Base-by-base conservation (phyloP, 1,140 invertebrate genomes). In the Calosoma granatense region DNA sequence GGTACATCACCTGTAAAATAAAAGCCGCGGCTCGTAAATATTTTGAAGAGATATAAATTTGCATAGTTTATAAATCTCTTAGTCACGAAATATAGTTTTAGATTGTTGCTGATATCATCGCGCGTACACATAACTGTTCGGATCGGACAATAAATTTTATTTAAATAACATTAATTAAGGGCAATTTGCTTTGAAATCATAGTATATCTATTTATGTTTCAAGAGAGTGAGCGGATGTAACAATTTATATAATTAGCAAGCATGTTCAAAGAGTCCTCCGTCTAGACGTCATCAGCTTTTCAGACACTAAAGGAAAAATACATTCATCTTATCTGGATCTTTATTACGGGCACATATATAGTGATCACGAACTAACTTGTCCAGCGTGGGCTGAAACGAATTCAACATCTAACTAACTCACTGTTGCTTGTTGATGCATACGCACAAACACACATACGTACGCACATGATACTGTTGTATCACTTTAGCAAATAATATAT, bases 171-270 rank as follows among this genome's bases (percentile, higher is more conserved):
- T 9, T 47, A 47, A 47, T 47, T 6, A 47, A 17, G 15, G 41
- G 17, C 15, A 47, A 47, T 47, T 47, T 47, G 17, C 15, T 47
- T 47, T 47, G 15, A 47, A 47, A 12, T 47, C 9, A 12, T 47
- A 47, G 41, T 47, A n/a, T n/a, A 47, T 47, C 41, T 47, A 47
- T 47, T 47, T 47, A 47, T 47, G 17, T 30, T 30, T 30, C 14
- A 17, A 47, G 9, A 11, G 6, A 11, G 41, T 17, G 6, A 17
- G 17, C 41, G 41, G 41, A 47, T 17, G 41, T 12, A 47, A 47
- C 41, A 47, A 47, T 47, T 47, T 47, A 47, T 47, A 47, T 47
- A 47, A 47, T 47, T 47, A 47, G 41, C 41, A 47, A 30, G 4
- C 26, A 30, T 30, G 15, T 17, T 47, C 41, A 47, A 36, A 36